Conservation (phyloP, 2,113 vertebrate species). For the Crotophaga sulcirostris region DNA sequence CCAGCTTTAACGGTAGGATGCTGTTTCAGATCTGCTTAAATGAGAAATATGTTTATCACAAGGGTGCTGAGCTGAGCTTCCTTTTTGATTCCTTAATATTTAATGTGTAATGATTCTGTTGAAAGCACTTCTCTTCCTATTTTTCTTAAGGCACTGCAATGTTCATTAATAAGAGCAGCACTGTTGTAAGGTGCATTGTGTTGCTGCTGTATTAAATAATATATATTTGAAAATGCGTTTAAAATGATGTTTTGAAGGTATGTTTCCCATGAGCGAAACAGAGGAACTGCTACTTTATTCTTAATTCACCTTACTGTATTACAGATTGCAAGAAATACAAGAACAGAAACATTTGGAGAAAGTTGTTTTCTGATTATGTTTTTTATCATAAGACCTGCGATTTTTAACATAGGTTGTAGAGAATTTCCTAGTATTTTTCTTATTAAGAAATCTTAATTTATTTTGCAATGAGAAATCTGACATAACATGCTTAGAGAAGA, state of each 20-base stretch:
- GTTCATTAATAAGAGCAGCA: slow-evolving; percentile 17
- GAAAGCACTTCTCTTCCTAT: slow-evolving; percentile 21
- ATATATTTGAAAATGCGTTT: slow-evolving; percentile 52
- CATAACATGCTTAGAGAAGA: background rate
- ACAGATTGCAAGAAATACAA: background rate
- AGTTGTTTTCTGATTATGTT: background rate
- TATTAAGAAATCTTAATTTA: background rate
- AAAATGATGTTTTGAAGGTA: slow-evolving; percentile 20
- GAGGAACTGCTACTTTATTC: background rate
- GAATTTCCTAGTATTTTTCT: background rate
- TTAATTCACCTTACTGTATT: background rate
- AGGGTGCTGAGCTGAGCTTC: slow-evolving; percentile 32
- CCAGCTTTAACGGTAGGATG: background rate
- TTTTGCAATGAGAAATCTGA: background rate
- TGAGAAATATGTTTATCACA: slow-evolving; percentile 59
- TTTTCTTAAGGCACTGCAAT: slow-evolving; percentile 8
- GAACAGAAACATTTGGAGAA: background rate
- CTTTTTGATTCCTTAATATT: slow-evolving; percentile 51
- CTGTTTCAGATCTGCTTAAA: slow-evolving; percentile 25
- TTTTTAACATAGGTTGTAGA: background rate
- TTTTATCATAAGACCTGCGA: background rate
- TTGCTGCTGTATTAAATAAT: slow-evolving; percentile 45
- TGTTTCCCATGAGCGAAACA: background rate
- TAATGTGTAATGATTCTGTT: slow-evolving; percentile 34
- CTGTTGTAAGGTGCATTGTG: background rate